Conservation (phyloP, 1,140 invertebrate genomes). For the Ctenoplectra terminalis region DNA sequence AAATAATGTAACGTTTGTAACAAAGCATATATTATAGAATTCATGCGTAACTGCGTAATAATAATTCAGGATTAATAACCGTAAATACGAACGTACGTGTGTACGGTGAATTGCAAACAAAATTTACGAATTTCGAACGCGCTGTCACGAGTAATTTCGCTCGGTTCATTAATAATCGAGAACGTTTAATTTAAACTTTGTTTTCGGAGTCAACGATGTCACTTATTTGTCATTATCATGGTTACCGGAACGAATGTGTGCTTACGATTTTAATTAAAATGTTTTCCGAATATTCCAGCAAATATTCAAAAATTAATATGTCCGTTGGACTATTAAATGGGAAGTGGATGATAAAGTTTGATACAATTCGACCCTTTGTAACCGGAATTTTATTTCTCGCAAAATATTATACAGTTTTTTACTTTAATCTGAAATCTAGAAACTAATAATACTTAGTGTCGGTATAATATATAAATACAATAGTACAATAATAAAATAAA, state of each 20-base stretch:
- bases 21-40: background rate
- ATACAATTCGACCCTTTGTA: no score
- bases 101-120: background rate
- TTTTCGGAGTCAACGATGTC: background rate
- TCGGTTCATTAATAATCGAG: constrained; percentile 11
- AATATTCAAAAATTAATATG: background rate
- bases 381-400: no score
- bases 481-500: no score
- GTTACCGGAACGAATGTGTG: no score
- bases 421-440: no score
- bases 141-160: background rate
- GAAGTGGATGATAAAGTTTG: no score
- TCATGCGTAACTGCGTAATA: background rate
- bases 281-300: background rate
- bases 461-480: no score
- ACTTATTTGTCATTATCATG: background rate
- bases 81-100: no score
- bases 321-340: no score
- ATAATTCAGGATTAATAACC: background rate
- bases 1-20: background rate
- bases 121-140: constrained; percentile 16
- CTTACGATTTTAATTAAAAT: background rate
- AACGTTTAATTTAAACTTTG: constrained; percentile 22
- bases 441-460: no score
- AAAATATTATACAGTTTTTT: no score